Percentiles rank a stretch among this genome's conserved stretches.
phyloP scores from a whole-genome alignment of 1,140 invertebrate genomes.

The Nasonia longicornis region DNA sequence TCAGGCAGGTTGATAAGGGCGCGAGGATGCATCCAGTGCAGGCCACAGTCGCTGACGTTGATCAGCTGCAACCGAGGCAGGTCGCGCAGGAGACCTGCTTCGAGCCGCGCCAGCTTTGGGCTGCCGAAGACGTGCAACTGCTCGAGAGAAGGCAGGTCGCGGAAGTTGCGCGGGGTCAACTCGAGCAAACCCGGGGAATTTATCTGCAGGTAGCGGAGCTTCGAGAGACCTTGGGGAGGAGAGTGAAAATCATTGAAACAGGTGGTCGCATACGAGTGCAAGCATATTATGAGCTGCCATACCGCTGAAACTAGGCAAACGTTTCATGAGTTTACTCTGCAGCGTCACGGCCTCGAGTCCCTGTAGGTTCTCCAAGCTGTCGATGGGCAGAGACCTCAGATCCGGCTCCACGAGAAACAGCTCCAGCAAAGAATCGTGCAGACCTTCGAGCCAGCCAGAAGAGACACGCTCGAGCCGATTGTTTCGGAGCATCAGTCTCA shows the following conservation, averaged over 20 bases:
- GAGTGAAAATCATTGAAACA: neutral
- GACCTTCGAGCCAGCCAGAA: conserved; percentile 81
- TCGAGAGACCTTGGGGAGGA: conserved; percentile 69
- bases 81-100: conserved; percentile 80
- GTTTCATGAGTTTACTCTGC: conserved; percentile 79
- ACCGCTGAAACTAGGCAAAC: conserved; percentile 77
- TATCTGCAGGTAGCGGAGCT: conserved; percentile 73
- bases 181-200: conserved; percentile 78
- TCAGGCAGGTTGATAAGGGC: conserved; percentile 79
- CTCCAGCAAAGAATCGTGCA: conserved; percentile 83
- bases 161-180: conserved; percentile 79
- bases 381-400: conserved; percentile 80
- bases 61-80: conserved; percentile 79
- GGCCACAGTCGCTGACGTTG: conserved; percentile 83
- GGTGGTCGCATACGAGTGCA: too few relatives aligned
- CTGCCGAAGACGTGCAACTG: conserved; percentile 82
- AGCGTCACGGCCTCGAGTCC: conserved; percentile 86
- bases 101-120: conserved; percentile 74
- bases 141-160: conserved; percentile 79
- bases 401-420: conserved; percentile 87
- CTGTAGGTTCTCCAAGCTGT: conserved; percentile 80
- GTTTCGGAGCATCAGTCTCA: conserved; percentile 84
- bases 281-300: neutral
- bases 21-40: conserved; percentile 84
- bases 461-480: conserved; percentile 86